Evolutionary conservation across 2,888 invertebrate species (phyloP).

Genomic region (Tortricodes alternella): DNA sequence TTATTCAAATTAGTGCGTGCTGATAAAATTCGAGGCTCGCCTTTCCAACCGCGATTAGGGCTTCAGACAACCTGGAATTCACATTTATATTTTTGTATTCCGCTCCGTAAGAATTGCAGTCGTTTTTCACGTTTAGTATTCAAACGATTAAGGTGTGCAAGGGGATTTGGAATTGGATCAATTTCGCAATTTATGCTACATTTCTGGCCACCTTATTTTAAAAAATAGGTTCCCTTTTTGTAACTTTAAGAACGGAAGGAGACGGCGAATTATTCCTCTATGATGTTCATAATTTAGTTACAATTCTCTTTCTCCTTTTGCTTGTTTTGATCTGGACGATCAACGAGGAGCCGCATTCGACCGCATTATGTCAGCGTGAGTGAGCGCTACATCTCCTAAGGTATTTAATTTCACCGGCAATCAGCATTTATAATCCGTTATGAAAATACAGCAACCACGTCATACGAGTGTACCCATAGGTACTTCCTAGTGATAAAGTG

Average conservation of each 20-base stretch:
- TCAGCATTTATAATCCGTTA: conserved; percentile 18
- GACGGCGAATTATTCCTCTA: too few species aligned
- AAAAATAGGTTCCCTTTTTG: too few species aligned
- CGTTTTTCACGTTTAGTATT: not conserved
- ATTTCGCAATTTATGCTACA: too few species aligned
- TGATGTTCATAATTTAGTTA: too few species aligned
- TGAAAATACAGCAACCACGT: conserved; percentile 46
- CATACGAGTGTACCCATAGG: conserved; percentile 43
- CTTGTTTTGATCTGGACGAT: not conserved
- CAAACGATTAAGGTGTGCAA: not conserved
- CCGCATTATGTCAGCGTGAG: not conserved
- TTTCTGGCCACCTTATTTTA: too few species aligned
- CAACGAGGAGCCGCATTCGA: not conserved
- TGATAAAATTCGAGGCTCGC: conserved; percentile 70
- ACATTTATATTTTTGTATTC: conserved; percentile 28
- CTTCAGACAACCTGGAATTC: conserved; percentile 36
- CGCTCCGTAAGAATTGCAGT: not conserved
- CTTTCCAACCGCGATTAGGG: conserved; percentile 55
- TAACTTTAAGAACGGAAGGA: too few species aligned
- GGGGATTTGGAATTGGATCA: not conserved
- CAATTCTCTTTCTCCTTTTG: too few species aligned
- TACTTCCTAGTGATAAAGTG: conserved; percentile 61
- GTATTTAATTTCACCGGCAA: conserved; percentile 20
- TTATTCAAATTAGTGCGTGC: conserved; percentile 79
- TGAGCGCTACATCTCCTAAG: not conserved